Evolutionary conservation across 2,888 invertebrate genomes (phyloP).

Genomic region (Cyclophora punctaria): DNA sequence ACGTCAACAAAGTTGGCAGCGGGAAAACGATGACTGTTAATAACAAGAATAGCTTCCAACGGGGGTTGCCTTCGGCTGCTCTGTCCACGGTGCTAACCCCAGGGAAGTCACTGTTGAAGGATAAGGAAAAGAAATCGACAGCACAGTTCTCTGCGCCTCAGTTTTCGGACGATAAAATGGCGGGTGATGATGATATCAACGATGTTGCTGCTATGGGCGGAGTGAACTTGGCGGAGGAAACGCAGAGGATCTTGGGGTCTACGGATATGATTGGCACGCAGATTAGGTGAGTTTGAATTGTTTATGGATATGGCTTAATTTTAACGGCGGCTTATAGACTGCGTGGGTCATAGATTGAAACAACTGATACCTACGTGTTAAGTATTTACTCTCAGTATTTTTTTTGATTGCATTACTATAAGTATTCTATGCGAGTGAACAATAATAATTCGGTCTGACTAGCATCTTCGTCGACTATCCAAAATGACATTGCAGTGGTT

Average conservation of each 20-base stretch:
- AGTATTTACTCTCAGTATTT: no score
- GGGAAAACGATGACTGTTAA: slow-evolving; percentile 69
- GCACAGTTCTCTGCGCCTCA: slow-evolving; percentile 43
- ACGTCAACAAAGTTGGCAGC: slow-evolving; percentile 46
- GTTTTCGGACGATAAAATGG: slow-evolving; percentile 70
- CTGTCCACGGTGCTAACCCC: slow-evolving; percentile 56
- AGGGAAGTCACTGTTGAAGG: slow-evolving; percentile 80
- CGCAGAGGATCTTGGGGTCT: slow-evolving; percentile 93
- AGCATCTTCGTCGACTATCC: no score
- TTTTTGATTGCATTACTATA: no score
- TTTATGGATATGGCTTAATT: no score
- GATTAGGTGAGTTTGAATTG: slow-evolving; percentile 66
- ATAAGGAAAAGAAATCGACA: slow-evolving; percentile 82
- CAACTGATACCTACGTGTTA: no score
- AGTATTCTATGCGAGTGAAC: no score
- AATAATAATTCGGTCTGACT: no score
- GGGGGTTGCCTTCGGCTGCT: slow-evolving; percentile 40
- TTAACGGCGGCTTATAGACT: no score
- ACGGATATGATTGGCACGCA: slow-evolving; percentile 93
- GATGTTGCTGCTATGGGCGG: slow-evolving; percentile 99
- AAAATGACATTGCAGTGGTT: no score
- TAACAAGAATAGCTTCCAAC: slow-evolving; percentile 47
- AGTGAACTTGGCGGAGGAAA: slow-evolving; percentile 97
- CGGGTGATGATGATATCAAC: slow-evolving; percentile 96
- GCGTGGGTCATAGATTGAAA: no score